phyloP scores from a whole-genome alignment of 2,888 invertebrate species.

The Ischnus inquisitorius region DNA sequence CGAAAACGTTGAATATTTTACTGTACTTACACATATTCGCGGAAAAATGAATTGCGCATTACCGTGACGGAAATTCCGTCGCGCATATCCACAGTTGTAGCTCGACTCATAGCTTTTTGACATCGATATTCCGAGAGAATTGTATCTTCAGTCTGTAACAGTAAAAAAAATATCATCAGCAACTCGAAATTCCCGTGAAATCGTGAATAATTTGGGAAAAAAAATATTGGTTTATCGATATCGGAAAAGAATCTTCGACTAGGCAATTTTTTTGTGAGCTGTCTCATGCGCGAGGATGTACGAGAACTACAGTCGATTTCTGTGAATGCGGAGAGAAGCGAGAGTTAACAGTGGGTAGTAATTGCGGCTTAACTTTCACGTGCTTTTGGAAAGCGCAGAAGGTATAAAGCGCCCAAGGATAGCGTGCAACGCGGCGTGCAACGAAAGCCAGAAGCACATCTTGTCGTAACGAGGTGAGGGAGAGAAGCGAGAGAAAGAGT shows the following conservation, averaged over 20 bases:
- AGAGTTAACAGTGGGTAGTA: constrained; percentile 45
- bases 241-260: not conserved
- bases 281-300: not conserved
- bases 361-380: constrained; percentile 61
- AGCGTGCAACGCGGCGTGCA: constrained; percentile 60
- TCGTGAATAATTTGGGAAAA: not conserved
- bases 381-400: constrained; percentile 17
- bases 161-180: too few relatives aligned
- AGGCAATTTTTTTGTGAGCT: too few relatives aligned
- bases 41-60: not conserved
- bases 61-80: not conserved
- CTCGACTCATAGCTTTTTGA: not conserved
- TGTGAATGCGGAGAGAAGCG: constrained; percentile 9
- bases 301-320: constrained; percentile 3
- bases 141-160: not conserved
- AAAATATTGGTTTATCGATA: not conserved
- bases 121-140: not conserved
- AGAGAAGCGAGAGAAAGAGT: constrained; percentile 14
- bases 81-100: not conserved
- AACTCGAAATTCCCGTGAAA: not conserved
- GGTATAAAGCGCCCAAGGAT: constrained; percentile 25
- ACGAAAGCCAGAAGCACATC: constrained; percentile 81
- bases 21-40: constrained; percentile 14
- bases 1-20: not conserved
- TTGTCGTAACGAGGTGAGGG: constrained; percentile 81